These are phyloP conservation scores for Venturia canescens DNA, from an alignment of 1,140 invertebrate genomes.

Conservation along the genomic window DNA sequence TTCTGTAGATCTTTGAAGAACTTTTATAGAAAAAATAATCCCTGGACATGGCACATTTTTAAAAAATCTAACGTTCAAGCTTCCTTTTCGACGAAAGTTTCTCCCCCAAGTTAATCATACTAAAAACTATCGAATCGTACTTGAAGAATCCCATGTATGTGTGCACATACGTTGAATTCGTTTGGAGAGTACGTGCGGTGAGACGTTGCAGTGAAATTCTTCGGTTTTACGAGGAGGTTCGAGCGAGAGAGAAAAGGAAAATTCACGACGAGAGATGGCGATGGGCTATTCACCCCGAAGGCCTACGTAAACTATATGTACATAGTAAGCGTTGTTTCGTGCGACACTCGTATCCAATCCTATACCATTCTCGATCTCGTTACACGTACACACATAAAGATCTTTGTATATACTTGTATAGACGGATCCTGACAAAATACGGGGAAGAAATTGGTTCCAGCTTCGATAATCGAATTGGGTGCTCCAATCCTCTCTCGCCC, in stretches of 20 bases:
- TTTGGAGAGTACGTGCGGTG: conserved; percentile 33
- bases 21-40: no score
- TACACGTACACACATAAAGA: background rate
- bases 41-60: no score
- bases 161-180: conserved; percentile 7
- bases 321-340: background rate
- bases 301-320: conserved; percentile 24
- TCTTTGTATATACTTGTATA: background rate
- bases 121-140: background rate
- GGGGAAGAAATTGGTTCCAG: conserved; percentile 36
- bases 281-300: conserved; percentile 42
- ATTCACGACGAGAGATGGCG: conserved; percentile 33
- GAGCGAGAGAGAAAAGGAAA: conserved; percentile 22
- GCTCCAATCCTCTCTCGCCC: background rate
- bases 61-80: no score
- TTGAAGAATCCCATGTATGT: background rate
- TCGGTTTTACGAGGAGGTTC: conserved; percentile 34
- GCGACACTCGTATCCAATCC: conserved; percentile 17
- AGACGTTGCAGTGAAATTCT: conserved; percentile 27
- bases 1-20: no score
- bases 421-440: background rate
- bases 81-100: no score
- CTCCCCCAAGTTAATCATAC: background rate
- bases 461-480: conserved; percentile 37
- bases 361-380: background rate